A percentile compares a stretch with the other conserved stretches of the same genome.
Conservation (phyloP, 1,140 invertebrate genomes). For the Ylistrum balloti region DNA sequence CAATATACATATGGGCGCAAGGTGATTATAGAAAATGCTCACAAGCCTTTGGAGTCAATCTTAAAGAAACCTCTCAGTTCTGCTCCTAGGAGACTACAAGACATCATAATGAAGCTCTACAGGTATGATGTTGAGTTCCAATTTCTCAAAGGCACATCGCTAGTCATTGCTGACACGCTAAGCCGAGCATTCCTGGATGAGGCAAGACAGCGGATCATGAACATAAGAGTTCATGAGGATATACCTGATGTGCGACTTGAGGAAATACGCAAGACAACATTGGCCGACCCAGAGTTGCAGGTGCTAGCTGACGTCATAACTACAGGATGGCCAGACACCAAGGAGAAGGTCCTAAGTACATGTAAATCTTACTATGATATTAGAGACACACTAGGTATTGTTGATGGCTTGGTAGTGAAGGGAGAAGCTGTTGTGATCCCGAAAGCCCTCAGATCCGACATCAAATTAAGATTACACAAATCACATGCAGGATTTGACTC, state of each 20-base stretch:
- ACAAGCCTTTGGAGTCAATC: constrained; percentile 76
- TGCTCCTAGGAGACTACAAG: no score
- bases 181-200: constrained; percentile 53
- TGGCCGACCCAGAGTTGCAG: constrained; percentile 46
- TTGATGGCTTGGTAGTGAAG: constrained; percentile 56
- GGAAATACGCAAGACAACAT: constrained; percentile 55
- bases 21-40: constrained; percentile 75
- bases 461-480: constrained; percentile 50
- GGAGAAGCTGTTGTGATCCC: constrained; percentile 56
- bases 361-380: no score
- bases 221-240: constrained; percentile 31
- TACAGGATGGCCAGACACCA: constrained; percentile 60
- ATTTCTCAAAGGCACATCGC: constrained; percentile 54
- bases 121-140: no score
- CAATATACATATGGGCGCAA: constrained; percentile 73
- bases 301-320: constrained; percentile 43
- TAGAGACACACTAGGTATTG: no score
- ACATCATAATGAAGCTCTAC: no score
- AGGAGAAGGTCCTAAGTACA: no score
- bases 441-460: constrained; percentile 41
- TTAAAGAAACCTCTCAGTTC: constrained; percentile 79
- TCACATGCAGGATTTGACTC: constrained; percentile 43
- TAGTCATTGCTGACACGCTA: constrained; percentile 65
- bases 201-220: not conserved
- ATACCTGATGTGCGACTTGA: constrained; percentile 56